Conservation (phyloP, 2,888 invertebrate genomes). For the Platycheirus rosarum region DNA sequence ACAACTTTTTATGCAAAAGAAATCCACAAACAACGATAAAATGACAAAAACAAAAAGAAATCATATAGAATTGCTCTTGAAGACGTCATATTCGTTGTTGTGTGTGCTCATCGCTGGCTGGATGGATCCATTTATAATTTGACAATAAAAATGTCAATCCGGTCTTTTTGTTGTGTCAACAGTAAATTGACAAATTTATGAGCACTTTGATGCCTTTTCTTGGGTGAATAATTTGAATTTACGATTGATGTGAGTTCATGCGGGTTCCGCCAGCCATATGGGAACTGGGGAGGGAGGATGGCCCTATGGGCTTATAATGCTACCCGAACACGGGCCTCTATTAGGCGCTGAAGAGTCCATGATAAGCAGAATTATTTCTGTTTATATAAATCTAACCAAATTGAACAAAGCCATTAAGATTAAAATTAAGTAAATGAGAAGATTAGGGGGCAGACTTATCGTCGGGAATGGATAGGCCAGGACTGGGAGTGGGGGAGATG, state of each 20-base stretch:
- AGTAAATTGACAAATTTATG: slow-evolving; percentile 74
- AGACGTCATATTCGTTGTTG: slow-evolving; percentile 2
- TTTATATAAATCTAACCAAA: slow-evolving; percentile 27
- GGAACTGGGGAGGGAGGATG: slow-evolving; percentile 7
- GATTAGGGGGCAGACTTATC: slow-evolving; percentile 38
- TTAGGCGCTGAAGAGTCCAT: slow-evolving; percentile 34
- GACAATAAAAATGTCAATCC: slow-evolving; percentile 74
- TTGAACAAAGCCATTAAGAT: slow-evolving; percentile 65
- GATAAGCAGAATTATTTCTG: slow-evolving; percentile 21
- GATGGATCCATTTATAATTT: slow-evolving; percentile 71
- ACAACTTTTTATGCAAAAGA: slow-evolving; percentile 21
- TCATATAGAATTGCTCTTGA: slow-evolving; percentile 8
- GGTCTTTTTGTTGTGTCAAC: slow-evolving; percentile 73
- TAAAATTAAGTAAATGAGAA: slow-evolving; percentile 61
- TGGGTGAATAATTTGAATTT: slow-evolving; percentile 73
- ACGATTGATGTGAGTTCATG: slow-evolving; percentile 70
- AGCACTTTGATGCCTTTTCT: slow-evolving; percentile 72
- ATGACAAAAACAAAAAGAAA: slow-evolving; percentile 29
- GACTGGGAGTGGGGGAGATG: neutral
- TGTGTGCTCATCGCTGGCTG: slow-evolving; percentile 21
- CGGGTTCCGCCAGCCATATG: slow-evolving; percentile 47
- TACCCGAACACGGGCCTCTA: slow-evolving; percentile 12
- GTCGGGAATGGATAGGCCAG: neutral
- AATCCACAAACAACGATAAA: slow-evolving; percentile 18
- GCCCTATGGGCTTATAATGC: neutral